Conservation (phyloP, 2,797 vertebrate species). For the Enteromius mattozi region DNA sequence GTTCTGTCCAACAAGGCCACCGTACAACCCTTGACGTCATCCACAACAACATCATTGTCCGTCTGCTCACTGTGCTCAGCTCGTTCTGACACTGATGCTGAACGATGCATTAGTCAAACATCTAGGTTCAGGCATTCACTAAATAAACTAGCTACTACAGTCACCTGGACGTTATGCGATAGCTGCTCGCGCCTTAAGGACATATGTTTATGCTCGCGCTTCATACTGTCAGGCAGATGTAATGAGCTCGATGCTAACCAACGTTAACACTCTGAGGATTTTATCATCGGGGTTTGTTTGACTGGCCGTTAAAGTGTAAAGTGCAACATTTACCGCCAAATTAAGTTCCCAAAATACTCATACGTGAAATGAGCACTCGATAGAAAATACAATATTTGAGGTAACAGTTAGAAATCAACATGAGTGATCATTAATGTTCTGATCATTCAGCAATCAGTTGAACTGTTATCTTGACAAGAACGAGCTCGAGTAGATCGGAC, state of each 20-base stretch:
- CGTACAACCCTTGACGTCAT: conserved; percentile 70
- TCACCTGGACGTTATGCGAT: background rate
- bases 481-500: background rate
- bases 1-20: conserved; percentile 61
- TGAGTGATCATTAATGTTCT: background rate
- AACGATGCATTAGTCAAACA: background rate
- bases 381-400: background rate
- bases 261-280: background rate
- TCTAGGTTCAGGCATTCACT: background rate
- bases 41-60: conserved; percentile 66
- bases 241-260: conserved; percentile 35
- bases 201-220: background rate
- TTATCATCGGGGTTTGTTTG: background rate
- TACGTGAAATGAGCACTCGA: background rate
- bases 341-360: background rate
- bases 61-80: conserved; percentile 22
- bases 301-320: background rate
- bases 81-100: background rate
- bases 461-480: background rate
- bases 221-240: background rate
- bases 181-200: background rate
- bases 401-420: background rate
- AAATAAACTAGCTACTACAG: background rate
- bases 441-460: background rate
- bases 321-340: background rate